Evolutionary conservation across 1,140 invertebrate species (phyloP).

Genomic region (Drosophila quadrilineata): DNA sequence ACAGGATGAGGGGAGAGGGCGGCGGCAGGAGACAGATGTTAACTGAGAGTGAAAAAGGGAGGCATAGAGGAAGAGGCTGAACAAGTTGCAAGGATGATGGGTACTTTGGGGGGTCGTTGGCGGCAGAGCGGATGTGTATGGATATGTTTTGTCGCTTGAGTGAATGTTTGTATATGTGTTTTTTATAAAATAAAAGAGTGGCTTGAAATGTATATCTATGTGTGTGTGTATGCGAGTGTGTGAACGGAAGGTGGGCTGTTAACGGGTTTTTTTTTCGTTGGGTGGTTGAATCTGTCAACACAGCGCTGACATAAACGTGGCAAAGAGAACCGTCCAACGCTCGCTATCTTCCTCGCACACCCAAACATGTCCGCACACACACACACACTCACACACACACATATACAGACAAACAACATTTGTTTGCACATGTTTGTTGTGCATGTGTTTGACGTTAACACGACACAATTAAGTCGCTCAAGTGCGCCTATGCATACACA

Average conservation of each 20-base stretch:
- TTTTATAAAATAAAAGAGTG: slow-evolving; percentile 74
- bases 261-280: slow-evolving; percentile 62
- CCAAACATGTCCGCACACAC: background rate
- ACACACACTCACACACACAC: slow-evolving; percentile 8
- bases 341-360: background rate
- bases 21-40: background rate
- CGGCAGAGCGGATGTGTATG: slow-evolving; percentile 66
- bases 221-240: slow-evolving; percentile 9
- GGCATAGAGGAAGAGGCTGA: background rate
- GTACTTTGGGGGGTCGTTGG: slow-evolving; percentile 26
- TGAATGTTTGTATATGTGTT: slow-evolving; percentile 63
- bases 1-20: slow-evolving; percentile 1
- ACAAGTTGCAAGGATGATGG: slow-evolving; percentile 9
- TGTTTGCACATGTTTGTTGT: slow-evolving; percentile 77
- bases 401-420: slow-evolving; percentile 44
- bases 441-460: slow-evolving; percentile 78
- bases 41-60: background rate
- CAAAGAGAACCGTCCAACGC: slow-evolving; percentile 20
- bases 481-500: slow-evolving; percentile 61
- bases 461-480: slow-evolving; percentile 78
- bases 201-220: slow-evolving; percentile 48
- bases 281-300: slow-evolving; percentile 74
- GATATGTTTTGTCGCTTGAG: slow-evolving; percentile 76
- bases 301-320: slow-evolving; percentile 53
- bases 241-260: slow-evolving; percentile 35